phyloP scores from a whole-genome alignment of 2,113 vertebrate species.

The Colius striatus region DNA sequence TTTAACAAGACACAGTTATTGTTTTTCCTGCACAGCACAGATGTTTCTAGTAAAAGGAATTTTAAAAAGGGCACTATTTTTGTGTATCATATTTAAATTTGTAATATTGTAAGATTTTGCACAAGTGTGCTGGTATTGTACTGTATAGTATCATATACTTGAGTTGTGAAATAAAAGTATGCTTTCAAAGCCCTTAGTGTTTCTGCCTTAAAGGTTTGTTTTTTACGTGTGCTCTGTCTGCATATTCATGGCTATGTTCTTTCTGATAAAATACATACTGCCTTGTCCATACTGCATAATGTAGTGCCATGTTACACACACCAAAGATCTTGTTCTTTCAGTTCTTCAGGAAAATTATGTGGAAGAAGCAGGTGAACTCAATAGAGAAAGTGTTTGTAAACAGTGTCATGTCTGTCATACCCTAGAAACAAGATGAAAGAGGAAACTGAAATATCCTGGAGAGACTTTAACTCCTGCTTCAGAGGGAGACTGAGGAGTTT shows the following conservation, averaged over 20 bases:
- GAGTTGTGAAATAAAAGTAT: constrained; percentile 89
- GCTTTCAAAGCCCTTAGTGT: constrained; percentile 57
- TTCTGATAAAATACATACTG: neutral
- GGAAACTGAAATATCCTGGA: neutral
- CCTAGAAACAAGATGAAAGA: neutral
- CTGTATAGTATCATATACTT: constrained; percentile 85
- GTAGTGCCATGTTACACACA: neutral
- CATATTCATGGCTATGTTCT: neutral
- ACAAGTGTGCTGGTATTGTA: constrained; percentile 80
- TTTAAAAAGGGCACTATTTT: constrained; percentile 76
- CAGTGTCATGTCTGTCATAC: neutral
- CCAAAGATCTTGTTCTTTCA: neutral
- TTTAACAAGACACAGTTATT: constrained; percentile 59
- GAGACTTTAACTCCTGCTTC: neutral
- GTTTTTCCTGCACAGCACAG: constrained; percentile 76
- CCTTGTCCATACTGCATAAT: neutral
- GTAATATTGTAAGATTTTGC: constrained; percentile 79
- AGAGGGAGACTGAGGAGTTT: neutral
- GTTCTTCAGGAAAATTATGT: neutral
- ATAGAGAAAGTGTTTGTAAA: neutral
- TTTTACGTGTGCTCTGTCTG: neutral
- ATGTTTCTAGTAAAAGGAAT: constrained; percentile 60
- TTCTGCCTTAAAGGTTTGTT: neutral
- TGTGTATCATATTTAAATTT: constrained; percentile 76
- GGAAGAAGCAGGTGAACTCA: neutral